Evolutionary conservation across 2,888 invertebrate species (phyloP).

Genomic region (Cantharis flavilabris): DNA sequence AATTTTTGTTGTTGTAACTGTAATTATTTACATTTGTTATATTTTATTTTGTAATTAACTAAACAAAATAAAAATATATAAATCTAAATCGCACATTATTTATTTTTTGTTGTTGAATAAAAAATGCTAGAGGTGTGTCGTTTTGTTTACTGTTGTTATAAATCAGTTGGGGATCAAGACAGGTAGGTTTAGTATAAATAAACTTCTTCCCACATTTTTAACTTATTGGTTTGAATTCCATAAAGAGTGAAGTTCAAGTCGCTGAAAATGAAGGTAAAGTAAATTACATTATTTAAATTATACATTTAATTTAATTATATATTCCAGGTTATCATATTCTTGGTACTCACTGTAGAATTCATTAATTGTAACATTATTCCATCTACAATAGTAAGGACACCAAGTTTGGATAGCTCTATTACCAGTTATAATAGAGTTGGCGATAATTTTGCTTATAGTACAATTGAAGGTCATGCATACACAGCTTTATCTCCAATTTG

Average conservation of each 20-base stretch:
- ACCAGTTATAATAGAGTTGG: slow-evolving; percentile 59
- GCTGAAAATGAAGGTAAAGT: slow-evolving; percentile 13
- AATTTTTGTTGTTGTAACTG: no score
- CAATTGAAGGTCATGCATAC: slow-evolving; percentile 60
- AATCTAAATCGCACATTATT: neutral
- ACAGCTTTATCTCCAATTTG: slow-evolving; percentile 54
- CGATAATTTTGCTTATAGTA: slow-evolving; percentile 62
- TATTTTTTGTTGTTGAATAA: slow-evolving; percentile 12
- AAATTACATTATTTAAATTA: neutral
- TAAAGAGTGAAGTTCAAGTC: neutral
- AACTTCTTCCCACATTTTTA: slow-evolving; percentile 5
- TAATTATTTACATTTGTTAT: no score
- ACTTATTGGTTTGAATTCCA: slow-evolving; percentile 4
- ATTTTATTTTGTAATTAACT: no score
- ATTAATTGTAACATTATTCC: slow-evolving; percentile 1
- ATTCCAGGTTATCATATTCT: neutral
- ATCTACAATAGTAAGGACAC: slow-evolving; percentile 51
- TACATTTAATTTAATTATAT: neutral
- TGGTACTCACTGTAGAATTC: neutral
- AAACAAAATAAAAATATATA: no score
- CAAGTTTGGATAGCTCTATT: slow-evolving; percentile 58
- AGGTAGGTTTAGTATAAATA: slow-evolving; percentile 16
- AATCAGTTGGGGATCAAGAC: slow-evolving; percentile 7
- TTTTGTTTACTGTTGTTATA: slow-evolving; percentile 11
- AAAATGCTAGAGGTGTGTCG: slow-evolving; percentile 15